Evolutionary conservation across 2,888 invertebrate genomes (phyloP).

Genomic region (Bombyx huttoni): DNA sequence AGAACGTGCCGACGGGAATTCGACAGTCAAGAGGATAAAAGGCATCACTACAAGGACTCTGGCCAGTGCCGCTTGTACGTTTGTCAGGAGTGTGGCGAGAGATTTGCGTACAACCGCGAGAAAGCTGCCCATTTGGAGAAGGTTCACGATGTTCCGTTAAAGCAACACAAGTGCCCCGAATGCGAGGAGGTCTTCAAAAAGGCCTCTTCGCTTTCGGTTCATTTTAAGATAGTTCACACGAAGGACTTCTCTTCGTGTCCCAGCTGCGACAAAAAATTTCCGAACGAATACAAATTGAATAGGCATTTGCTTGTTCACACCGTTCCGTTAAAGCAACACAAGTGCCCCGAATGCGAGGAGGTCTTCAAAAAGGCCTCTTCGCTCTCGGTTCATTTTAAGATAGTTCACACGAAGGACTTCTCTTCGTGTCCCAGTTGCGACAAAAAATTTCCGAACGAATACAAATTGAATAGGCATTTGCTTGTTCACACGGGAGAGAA

Average conservation of each 20-base stretch:
- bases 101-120: constrained; percentile 27
- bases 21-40: constrained; percentile 26
- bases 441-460: constrained; percentile 48
- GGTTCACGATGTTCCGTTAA: constrained; percentile 25
- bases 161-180: constrained; percentile 33
- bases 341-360: constrained; percentile 33
- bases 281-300: constrained; percentile 44
- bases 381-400: constrained; percentile 33
- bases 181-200: constrained; percentile 28
- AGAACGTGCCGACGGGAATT: constrained; percentile 32
- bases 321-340: constrained; percentile 21
- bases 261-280: constrained; percentile 46
- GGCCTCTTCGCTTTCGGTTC: constrained; percentile 23
- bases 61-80: constrained; percentile 30
- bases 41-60: constrained; percentile 21
- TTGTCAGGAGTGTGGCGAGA: constrained; percentile 32
- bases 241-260: constrained; percentile 29
- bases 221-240: constrained; percentile 38
- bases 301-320: constrained; percentile 49
- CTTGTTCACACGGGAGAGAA: constrained; percentile 59
- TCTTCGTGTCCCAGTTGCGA: constrained; percentile 35
- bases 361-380: constrained; percentile 25
- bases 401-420: constrained; percentile 32
- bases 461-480: constrained; percentile 52
- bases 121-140: constrained; percentile 28